These are phyloP conservation scores for Monomorium pharaonis DNA, from an alignment of 1,140 invertebrate species.

Conservation along the genomic window DNA sequence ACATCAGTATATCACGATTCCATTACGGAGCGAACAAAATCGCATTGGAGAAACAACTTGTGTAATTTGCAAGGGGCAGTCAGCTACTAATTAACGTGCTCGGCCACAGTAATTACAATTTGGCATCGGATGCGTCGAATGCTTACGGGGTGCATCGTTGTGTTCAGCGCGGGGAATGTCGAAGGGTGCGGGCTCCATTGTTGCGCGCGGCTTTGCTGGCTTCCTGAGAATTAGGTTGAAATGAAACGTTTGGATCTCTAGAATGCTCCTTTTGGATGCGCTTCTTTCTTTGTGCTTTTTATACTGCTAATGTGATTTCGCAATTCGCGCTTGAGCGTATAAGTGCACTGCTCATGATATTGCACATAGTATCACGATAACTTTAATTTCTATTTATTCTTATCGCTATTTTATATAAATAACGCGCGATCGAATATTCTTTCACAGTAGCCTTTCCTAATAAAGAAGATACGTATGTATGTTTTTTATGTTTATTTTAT, in stretches of 20 bases:
- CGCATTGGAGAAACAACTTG: background rate
- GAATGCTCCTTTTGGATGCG: conserved; percentile 28
- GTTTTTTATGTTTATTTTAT: background rate
- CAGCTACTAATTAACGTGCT: conserved; percentile 60
- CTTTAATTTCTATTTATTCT: background rate
- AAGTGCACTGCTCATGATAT: background rate
- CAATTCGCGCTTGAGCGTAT: background rate
- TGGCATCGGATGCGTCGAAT: conserved; percentile 55
- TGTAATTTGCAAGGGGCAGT: conserved; percentile 27
- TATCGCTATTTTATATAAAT: background rate
- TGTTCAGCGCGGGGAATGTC: conserved; percentile 3
- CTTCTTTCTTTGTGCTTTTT: conserved; percentile 20
- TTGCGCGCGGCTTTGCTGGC: conserved; percentile 3
- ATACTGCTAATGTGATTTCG: background rate
- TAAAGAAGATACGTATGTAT: background rate
- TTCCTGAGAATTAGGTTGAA: conserved; percentile 61
- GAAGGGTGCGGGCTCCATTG: conserved; percentile 13
- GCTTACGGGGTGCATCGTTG: conserved; percentile 22
- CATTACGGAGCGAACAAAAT: conserved; percentile 11
- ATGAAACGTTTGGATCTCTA: conserved; percentile 57
- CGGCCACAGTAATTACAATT: conserved; percentile 62
- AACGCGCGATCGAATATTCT: background rate
- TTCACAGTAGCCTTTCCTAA: background rate
- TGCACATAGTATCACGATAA: background rate
- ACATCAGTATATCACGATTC: background rate